phyloP scores from a whole-genome alignment of 2,797 vertebrate genomes.

The Huso huso region DNA sequence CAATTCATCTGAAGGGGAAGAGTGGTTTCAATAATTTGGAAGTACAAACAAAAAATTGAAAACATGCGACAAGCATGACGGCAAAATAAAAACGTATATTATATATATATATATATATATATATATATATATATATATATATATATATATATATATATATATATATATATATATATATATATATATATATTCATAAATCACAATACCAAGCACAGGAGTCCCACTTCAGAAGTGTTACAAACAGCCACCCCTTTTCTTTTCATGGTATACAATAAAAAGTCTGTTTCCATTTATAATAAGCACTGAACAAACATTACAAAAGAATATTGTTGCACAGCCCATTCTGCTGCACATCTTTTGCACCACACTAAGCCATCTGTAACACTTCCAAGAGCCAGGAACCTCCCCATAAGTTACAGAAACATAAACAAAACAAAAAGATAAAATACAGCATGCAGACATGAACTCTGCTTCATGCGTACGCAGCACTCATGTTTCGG shows the following conservation, averaged over 20 bases:
- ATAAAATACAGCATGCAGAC: not conserved
- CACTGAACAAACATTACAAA: not conserved
- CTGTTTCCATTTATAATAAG: not conserved
- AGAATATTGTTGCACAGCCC: not conserved
- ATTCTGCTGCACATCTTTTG: not conserved
- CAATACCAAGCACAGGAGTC: not conserved
- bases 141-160: too few species aligned
- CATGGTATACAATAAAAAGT: not conserved
- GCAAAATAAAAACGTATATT: not conserved
- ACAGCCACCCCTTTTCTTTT: not conserved
- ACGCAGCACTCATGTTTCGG: too few species aligned
- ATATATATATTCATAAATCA: not conserved
- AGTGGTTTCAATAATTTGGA: not conserved
- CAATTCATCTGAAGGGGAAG: constrained; percentile 19
- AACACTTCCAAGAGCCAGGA: not conserved
- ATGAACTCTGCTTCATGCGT: too few species aligned
- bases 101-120: not conserved
- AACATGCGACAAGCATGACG: not conserved
- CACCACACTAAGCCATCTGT: not conserved
- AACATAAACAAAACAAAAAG: constrained; percentile 12
- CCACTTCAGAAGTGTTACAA: not conserved
- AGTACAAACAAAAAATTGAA: not conserved
- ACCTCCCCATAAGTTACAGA: not conserved
- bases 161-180: too few species aligned
- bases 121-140: too few species aligned